Conservation (phyloP, 2,113 vertebrate species). For the Podocnemis expansa region DNA sequence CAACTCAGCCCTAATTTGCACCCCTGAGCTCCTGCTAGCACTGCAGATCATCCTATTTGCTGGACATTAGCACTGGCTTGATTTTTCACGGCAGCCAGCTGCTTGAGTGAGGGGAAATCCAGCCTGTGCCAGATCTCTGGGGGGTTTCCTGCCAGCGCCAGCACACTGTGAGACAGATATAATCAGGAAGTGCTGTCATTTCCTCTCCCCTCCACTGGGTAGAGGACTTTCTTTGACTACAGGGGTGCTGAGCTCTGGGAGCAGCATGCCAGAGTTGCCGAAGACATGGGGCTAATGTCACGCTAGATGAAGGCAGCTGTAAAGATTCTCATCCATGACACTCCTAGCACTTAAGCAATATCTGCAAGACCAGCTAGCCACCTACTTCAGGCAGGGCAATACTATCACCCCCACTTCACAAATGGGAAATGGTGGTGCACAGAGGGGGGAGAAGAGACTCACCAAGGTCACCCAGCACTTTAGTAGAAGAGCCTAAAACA, state of each 20-base stretch:
- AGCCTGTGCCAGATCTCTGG: neutral
- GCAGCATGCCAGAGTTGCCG: neutral
- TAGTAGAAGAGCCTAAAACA: neutral
- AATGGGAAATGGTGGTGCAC: neutral
- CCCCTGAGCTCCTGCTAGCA: no score
- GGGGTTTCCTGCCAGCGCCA: neutral
- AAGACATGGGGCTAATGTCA: rapidly evolving
- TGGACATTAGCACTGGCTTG: neutral
- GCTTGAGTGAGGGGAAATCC: neutral
- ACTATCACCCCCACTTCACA: neutral
- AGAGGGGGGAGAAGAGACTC: neutral
- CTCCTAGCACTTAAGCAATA: neutral
- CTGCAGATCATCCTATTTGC: neutral
- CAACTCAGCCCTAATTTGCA: neutral
- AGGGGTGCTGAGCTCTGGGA: neutral
- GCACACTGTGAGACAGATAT: neutral
- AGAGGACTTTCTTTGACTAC: neutral
- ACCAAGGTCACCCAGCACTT: neutral
- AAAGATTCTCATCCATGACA: neutral
- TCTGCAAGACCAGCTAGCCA: neutral
- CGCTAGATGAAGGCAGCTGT: neutral
- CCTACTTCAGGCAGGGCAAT: neutral
- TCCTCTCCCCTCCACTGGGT: rapidly evolving
- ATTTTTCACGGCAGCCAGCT: neutral
- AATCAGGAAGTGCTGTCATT: neutral